These are phyloP conservation scores for Pheosia gnoma DNA, from an alignment of 2,888 invertebrate species.

Conservation along the genomic window DNA sequence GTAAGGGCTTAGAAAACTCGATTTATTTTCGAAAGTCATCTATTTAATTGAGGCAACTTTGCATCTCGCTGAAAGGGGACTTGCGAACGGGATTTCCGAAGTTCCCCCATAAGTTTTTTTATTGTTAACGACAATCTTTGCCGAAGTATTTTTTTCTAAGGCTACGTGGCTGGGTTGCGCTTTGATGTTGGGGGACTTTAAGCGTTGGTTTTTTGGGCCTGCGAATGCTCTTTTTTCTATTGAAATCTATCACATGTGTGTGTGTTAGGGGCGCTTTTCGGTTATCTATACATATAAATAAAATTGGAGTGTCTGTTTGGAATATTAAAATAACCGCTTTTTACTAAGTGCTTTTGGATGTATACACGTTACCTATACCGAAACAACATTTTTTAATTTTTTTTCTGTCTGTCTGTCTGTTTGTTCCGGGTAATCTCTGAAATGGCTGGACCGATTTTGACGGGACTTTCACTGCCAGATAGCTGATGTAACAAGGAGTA, in stretches of 20 bases:
- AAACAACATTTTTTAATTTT: too few relatives aligned
- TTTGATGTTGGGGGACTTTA: constrained; percentile 31
- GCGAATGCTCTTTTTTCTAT: neutral
- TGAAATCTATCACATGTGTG: neutral
- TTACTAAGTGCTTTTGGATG: too few relatives aligned
- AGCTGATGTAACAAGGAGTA: too few relatives aligned
- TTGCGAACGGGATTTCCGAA: constrained; percentile 30
- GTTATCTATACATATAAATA: too few relatives aligned
- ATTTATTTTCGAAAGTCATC: constrained; percentile 58
- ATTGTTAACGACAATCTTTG: constrained; percentile 39
- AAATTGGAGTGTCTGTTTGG: too few relatives aligned
- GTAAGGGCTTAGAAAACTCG: constrained; percentile 44
- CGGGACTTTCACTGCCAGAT: too few relatives aligned
- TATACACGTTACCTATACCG: too few relatives aligned
- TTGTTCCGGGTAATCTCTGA: too few relatives aligned
- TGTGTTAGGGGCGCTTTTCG: neutral
- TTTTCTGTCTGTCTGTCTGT: too few relatives aligned
- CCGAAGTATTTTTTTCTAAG: constrained; percentile 29
- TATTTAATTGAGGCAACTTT: constrained; percentile 57
- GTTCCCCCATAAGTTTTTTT: constrained; percentile 39
- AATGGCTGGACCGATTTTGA: too few relatives aligned
- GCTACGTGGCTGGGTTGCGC: constrained; percentile 24
- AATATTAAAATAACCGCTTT: too few relatives aligned
- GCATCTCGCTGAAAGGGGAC: constrained; percentile 45
- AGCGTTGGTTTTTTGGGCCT: constrained; percentile 11